Evolutionary conservation across 2,113 vertebrate species (phyloP).

Genomic region (Rhombomys opimus): DNA sequence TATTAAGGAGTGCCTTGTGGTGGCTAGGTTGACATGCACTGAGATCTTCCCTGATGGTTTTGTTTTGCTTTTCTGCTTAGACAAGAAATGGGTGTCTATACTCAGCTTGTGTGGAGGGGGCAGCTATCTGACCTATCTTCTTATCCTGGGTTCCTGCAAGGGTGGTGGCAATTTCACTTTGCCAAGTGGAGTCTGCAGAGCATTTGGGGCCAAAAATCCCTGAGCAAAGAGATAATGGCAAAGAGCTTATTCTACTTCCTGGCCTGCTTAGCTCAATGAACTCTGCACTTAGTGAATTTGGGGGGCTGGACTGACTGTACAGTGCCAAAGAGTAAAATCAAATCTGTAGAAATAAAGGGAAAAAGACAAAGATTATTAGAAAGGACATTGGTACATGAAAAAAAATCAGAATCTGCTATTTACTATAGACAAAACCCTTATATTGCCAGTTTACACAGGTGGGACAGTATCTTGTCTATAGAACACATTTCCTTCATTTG

Average conservation of each 20-base stretch:
- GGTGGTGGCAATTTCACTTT: slow-evolving; percentile 45
- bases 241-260: not conserved
- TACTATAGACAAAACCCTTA: not conserved
- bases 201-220: slow-evolving; percentile 11
- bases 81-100: slow-evolving; percentile 61
- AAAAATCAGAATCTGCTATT: not conserved
- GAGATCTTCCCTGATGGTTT: not conserved
- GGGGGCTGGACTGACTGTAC: not conserved
- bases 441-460: not conserved
- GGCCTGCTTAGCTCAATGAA: not conserved
- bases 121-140: not conserved
- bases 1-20: slow-evolving; percentile 76
- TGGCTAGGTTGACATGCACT: slow-evolving; percentile 71
- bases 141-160: not conserved
- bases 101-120: not conserved
- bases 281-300: not conserved
- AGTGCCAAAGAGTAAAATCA: slow-evolving; percentile 31
- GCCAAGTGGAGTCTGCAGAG: not conserved
- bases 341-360: slow-evolving; percentile 2
- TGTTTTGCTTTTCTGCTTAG: slow-evolving; percentile 66
- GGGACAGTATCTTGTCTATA: not conserved
- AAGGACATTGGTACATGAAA: not conserved
- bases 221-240: slow-evolving; percentile 34
- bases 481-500: not conserved
- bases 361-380: not conserved